Conservation (phyloP, 2,797 vertebrate genomes). For the Malacoraja senta region DNA sequence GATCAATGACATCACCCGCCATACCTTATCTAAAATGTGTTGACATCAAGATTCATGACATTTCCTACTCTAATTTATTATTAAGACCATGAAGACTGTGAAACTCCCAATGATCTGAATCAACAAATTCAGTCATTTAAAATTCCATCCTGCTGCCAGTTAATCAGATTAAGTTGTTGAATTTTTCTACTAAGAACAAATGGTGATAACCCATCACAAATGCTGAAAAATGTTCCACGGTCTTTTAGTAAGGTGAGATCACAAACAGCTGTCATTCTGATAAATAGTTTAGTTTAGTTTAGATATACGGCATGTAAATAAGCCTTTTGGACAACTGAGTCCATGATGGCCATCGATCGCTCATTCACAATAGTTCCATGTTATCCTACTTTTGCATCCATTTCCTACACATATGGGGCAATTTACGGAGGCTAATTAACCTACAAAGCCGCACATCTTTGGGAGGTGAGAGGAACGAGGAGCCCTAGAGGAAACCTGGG, state of each 20-base stretch:
- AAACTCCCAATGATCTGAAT: not conserved
- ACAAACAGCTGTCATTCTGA: not conserved
- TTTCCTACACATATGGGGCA: too few species aligned
- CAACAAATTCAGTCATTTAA: not conserved
- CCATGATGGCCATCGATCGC: too few species aligned
- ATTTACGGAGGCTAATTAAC: too few species aligned
- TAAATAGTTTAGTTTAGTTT: not conserved
- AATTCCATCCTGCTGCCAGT: not conserved
- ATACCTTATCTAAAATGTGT: not conserved
- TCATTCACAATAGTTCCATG: too few species aligned
- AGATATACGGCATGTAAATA: too few species aligned
- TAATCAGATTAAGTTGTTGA: conserved; percentile 1
- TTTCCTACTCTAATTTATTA: not conserved
- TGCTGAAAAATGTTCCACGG: not conserved
- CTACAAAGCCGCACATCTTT: too few species aligned
- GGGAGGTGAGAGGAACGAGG: too few species aligned
- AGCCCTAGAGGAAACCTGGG: too few species aligned
- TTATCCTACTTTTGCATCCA: too few species aligned
- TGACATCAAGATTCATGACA: not conserved
- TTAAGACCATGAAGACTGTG: not conserved
- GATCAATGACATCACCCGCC: not conserved
- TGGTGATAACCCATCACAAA: not conserved
- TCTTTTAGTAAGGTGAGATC: not conserved
- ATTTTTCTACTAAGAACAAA: not conserved
- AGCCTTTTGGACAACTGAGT: too few species aligned